A percentile compares a stretch with the other conserved stretches of the same genome.
Conservation (phyloP, 2,888 invertebrate species). For the Lepidochitona cinerea region DNA sequence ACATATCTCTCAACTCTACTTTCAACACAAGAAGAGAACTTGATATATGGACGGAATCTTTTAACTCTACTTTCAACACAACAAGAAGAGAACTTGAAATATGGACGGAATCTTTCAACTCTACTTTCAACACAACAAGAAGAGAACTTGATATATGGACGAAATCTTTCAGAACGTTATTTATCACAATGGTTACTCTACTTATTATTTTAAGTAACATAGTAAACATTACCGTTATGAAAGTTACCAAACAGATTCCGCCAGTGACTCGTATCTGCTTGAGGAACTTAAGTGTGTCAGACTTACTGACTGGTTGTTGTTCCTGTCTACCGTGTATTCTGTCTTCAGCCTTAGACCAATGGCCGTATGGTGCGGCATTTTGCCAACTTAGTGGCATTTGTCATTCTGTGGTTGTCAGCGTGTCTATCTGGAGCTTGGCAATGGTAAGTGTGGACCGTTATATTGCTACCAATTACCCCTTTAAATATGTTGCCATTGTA, state of each 20-base stretch:
- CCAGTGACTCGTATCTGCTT: conserved; percentile 34
- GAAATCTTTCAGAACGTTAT: neutral
- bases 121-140: neutral
- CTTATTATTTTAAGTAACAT: conserved; percentile 25
- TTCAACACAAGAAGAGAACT: too few relatives aligned
- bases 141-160: neutral
- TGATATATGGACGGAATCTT: too few relatives aligned
- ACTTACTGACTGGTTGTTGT: conserved; percentile 36
- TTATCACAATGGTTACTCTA: conserved; percentile 19
- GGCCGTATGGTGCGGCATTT: conserved; percentile 41
- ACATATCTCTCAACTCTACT: too few relatives aligned
- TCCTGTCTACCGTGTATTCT: conserved; percentile 36
- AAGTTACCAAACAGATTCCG: conserved; percentile 34
- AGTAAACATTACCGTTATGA: conserved; percentile 30
- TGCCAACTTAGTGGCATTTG: conserved; percentile 41
- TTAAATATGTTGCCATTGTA: conserved; percentile 29
- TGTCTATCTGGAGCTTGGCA: conserved; percentile 45
- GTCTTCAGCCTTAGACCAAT: conserved; percentile 26
- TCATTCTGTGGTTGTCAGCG: conserved; percentile 38
- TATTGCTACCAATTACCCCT: conserved; percentile 36
- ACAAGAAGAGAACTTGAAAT: too few relatives aligned
- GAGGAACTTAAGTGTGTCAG: conserved; percentile 39
- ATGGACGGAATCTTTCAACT: too few relatives aligned
- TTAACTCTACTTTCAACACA: too few relatives aligned
- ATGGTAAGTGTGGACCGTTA: conserved; percentile 43